phyloP scores from a whole-genome alignment of 2,888 invertebrate genomes.

The Minunthozetes semirufus region DNA sequence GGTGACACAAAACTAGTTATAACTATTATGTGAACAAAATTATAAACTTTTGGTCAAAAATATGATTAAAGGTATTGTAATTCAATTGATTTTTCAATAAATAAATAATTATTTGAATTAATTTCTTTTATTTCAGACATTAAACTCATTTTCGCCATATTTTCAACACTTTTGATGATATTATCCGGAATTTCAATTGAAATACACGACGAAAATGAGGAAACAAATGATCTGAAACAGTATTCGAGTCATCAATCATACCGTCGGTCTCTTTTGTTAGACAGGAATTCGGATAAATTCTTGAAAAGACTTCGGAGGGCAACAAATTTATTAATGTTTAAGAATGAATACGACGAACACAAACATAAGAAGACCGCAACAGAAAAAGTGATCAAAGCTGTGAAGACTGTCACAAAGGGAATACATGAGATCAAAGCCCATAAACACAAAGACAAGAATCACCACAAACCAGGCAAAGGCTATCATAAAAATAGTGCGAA shows the following conservation, averaged over 20 bases:
- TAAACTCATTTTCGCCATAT: not conserved
- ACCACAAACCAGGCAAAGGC: not conserved
- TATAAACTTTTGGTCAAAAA: not conserved
- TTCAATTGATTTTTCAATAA: not conserved
- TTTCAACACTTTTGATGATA: not conserved
- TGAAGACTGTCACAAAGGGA: not conserved
- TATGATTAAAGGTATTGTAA: not conserved
- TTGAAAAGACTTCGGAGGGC: not conserved
- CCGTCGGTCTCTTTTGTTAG: not conserved
- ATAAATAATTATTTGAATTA: not conserved
- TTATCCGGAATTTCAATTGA: not conserved
- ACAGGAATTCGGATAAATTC: not conserved
- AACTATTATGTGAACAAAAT: not conserved
- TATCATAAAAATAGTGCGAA: not conserved
- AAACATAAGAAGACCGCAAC: not conserved
- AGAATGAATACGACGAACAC: not conserved
- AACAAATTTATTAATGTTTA: not conserved
- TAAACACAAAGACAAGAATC: not conserved
- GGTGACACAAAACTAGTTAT: too few species aligned
- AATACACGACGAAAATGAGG: not conserved
- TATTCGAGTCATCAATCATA: not conserved
- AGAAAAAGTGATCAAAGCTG: not conserved
- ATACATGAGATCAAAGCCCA: not conserved
- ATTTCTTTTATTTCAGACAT: not conserved
- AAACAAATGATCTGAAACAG: not conserved